phyloP scores from a whole-genome alignment of 1,140 invertebrate species.

The Heliconius congener region DNA sequence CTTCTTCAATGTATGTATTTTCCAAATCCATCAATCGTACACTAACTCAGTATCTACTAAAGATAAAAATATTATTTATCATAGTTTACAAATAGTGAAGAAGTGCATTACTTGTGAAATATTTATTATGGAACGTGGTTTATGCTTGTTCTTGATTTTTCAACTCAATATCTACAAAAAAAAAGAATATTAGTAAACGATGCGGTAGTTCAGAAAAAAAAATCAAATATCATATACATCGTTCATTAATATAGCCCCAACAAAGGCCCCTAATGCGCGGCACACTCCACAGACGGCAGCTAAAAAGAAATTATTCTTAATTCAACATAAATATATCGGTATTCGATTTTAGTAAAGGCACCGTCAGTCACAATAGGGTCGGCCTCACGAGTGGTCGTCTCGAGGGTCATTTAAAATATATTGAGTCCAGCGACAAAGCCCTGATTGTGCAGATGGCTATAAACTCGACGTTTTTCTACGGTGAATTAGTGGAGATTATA shows the following conservation, averaged over 20 bases:
- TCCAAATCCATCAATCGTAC: no score
- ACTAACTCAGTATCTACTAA: no score
- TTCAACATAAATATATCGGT: constrained; percentile 65
- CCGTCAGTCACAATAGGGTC: constrained; percentile 64
- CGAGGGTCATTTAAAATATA: constrained; percentile 77
- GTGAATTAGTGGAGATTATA: constrained; percentile 74
- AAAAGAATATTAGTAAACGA: constrained; percentile 14
- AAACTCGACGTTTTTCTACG: constrained; percentile 70
- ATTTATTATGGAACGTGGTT: no score
- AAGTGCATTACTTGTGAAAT: no score
- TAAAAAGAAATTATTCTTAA: constrained; percentile 77
- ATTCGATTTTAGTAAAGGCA: constrained; percentile 61
- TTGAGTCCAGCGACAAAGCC: constrained; percentile 66
- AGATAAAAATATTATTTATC: no score
- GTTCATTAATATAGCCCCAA: constrained; percentile 66
- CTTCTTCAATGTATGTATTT: no score
- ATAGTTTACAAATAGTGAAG: no score
- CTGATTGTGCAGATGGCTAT: constrained; percentile 66
- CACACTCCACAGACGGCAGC: constrained; percentile 72
- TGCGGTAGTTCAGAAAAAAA: constrained; percentile 57
- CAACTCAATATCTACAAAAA: no score
- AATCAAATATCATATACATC: constrained; percentile 48
- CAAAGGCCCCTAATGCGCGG: constrained; percentile 73
- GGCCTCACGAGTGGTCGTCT: constrained; percentile 56
- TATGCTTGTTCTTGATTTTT: no score